These are phyloP conservation scores for Spheniscus mendiculus DNA, from an alignment of 2,113 vertebrate species.

Conservation along the genomic window DNA sequence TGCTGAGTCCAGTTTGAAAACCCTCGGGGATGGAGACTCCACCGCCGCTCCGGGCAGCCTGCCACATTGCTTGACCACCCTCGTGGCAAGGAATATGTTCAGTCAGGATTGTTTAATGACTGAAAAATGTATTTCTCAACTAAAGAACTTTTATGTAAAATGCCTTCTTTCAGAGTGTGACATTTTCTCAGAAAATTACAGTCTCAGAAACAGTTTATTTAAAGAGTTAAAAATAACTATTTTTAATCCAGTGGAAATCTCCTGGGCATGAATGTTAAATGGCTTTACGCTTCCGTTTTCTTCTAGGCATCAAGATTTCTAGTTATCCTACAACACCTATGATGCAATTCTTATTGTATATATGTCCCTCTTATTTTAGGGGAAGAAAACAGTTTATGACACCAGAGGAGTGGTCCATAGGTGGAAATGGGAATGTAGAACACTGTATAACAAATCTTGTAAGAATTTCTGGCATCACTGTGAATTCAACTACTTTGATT, in stretches of 20 bases:
- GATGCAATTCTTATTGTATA: background rate
- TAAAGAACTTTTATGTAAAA: background rate
- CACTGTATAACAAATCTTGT: accelerated
- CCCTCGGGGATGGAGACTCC: background rate
- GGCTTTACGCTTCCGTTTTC: background rate
- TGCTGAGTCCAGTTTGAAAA: background rate
- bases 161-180: background rate
- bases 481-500: background rate
- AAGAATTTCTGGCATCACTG: background rate
- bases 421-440: background rate
- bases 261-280: background rate
- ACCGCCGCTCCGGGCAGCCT: background rate
- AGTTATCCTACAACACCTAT: background rate
- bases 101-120: constrained; percentile 2
- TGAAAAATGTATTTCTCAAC: background rate
- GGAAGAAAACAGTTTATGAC: background rate
- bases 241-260: background rate
- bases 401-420: background rate
- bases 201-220: background rate
- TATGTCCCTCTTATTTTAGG: background rate
- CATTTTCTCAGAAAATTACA: background rate
- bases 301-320: background rate
- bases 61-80: constrained; percentile 1
- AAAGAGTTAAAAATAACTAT: background rate
- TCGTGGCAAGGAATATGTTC: background rate